Evolutionary conservation across 2,113 vertebrate genomes (phyloP).

Genomic region (Xerus inauris): DNA sequence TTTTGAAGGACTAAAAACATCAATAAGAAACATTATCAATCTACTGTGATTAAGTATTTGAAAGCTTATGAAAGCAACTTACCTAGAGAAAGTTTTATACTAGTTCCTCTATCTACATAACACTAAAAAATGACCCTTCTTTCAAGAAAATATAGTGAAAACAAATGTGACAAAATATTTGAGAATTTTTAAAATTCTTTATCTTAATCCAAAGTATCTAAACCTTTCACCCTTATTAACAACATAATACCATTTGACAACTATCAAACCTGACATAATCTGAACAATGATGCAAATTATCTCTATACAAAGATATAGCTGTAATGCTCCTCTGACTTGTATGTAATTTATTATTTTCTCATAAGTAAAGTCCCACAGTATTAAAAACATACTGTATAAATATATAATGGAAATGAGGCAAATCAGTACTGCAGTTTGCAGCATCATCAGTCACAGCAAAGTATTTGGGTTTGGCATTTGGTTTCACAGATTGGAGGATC

Average conservation of each 20-base stretch:
- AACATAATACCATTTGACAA: neutral
- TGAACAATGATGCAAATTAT: neutral
- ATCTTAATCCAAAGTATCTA: constrained; percentile 35
- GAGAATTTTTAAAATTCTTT: neutral
- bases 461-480: neutral
- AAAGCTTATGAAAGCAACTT: constrained; percentile 44
- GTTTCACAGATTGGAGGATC: constrained; percentile 41
- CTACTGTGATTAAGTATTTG: constrained; percentile 25
- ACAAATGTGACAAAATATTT: constrained; percentile 28
- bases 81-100: neutral
- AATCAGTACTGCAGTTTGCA: neutral
- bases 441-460: constrained; percentile 21
- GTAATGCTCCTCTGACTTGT: neutral
- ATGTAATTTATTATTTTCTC: constrained; percentile 53
- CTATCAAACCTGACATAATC: constrained; percentile 28
- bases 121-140: neutral
- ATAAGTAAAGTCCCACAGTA: constrained; percentile 31
- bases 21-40: constrained; percentile 23
- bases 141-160: constrained; percentile 54
- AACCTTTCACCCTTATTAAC: neutral
- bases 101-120: neutral
- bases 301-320: constrained; percentile 24
- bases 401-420: constrained; percentile 57
- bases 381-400: constrained; percentile 54
- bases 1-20: constrained; percentile 18